These are phyloP conservation scores for Phortica variegata DNA, from an alignment of 1,140 invertebrate genomes.

Conservation along the genomic window DNA sequence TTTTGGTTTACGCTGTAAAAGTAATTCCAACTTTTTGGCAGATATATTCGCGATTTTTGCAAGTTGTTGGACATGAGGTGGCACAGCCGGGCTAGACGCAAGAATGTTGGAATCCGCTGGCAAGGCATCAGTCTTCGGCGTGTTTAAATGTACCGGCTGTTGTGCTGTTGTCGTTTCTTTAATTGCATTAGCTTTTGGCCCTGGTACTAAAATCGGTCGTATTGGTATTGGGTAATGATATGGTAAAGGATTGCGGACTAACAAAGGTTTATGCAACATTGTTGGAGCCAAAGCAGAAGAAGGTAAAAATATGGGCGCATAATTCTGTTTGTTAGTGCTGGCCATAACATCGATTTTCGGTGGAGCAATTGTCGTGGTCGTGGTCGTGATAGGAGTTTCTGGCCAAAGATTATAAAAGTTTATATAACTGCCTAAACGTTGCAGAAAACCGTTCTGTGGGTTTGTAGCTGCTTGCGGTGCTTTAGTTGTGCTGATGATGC, in stretches of 20 bases:
- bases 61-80: slow-evolving; percentile 36
- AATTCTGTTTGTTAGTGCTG: too few relatives aligned
- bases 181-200: not conserved
- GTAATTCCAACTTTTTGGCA: slow-evolving; percentile 25
- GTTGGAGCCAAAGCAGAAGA: slow-evolving; percentile 7
- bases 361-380: slow-evolving; percentile 3
- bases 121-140: too few relatives aligned
- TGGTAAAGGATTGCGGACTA: slow-evolving; percentile 34
- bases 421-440: slow-evolving; percentile 25
- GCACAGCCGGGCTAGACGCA: slow-evolving; percentile 7
- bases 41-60: slow-evolving; percentile 39
- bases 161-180: not conserved
- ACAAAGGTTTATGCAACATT: slow-evolving; percentile 14
- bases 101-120: too few relatives aligned
- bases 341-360: too few relatives aligned
- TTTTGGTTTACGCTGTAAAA: slow-evolving; percentile 43
- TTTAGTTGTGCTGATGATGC: not conserved
- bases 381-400: not conserved
- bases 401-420: slow-evolving; percentile 28
- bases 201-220: slow-evolving; percentile 9
- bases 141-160: slow-evolving; percentile 25
- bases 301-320: not conserved
- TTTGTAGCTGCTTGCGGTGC: not conserved
- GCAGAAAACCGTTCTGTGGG: slow-evolving; percentile 11
- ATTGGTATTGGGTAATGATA: slow-evolving; percentile 47